phyloP scores from a whole-genome alignment of 2,888 invertebrate species.

The Caenorhabditis auriculariae region DNA sequence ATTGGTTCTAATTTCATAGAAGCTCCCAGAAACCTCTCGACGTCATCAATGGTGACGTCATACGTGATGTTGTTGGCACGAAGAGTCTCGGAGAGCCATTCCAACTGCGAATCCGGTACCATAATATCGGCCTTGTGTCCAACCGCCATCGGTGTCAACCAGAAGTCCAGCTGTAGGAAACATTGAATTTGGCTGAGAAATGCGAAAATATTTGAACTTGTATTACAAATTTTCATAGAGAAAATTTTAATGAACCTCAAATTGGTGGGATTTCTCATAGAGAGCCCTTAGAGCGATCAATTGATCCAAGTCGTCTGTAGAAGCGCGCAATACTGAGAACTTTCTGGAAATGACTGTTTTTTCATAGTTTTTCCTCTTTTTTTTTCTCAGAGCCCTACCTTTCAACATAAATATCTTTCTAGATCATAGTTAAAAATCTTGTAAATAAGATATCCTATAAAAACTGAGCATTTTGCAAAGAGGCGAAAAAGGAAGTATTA shows the following conservation, averaged over 20 bases:
- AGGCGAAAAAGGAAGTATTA: no score
- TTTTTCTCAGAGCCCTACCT: no score
- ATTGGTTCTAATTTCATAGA: neutral
- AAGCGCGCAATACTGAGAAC: conserved; percentile 35
- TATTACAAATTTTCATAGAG: neutral
- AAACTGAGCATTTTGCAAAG: no score
- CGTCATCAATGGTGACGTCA: conserved; percentile 66
- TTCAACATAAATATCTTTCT: no score
- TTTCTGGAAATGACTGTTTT: conserved; percentile 25
- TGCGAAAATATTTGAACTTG: neutral
- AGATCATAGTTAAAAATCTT: no score
- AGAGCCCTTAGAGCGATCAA: conserved; percentile 42
- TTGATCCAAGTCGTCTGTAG: conserved; percentile 35
- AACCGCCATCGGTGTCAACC: conserved; percentile 59
- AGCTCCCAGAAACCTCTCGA: conserved; percentile 68
- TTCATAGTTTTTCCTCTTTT: no score
- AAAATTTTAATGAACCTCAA: conserved; percentile 15
- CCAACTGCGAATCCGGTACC: conserved; percentile 72
- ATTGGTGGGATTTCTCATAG: conserved; percentile 38
- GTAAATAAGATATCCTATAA: no score
- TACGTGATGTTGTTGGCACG: conserved; percentile 16
- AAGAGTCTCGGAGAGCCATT: conserved; percentile 70
- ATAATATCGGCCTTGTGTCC: conserved; percentile 71
- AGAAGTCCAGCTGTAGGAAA: conserved; percentile 58
- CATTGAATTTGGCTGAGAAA: neutral